Evolutionary conservation across 2,797 vertebrate genomes (phyloP).

Genomic region (Chaunax sp.): DNA sequence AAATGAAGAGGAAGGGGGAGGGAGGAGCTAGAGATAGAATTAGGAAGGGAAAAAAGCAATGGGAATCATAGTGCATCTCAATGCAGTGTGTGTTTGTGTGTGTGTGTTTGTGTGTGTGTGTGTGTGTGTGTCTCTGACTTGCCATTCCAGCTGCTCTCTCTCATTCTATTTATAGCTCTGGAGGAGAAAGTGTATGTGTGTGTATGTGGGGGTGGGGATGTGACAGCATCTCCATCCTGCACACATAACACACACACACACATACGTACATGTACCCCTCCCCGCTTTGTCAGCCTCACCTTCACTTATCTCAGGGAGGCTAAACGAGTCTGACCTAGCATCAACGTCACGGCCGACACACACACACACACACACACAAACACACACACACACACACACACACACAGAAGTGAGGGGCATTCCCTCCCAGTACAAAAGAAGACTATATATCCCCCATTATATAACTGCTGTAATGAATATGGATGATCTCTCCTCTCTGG

Average conservation of each 20-base stretch:
- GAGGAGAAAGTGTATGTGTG: slow-evolving; percentile 51
- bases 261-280: slow-evolving; percentile 42
- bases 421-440: slow-evolving; percentile 65
- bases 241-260: slow-evolving; percentile 40
- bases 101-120: slow-evolving; percentile 42
- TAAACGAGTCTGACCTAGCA: slow-evolving; percentile 77
- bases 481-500: slow-evolving; percentile 39
- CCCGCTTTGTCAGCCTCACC: slow-evolving; percentile 75
- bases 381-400: slow-evolving; percentile 50
- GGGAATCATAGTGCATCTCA: slow-evolving; percentile 66
- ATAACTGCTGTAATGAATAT: slow-evolving; percentile 56
- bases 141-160: slow-evolving; percentile 85
- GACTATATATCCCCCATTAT: slow-evolving; percentile 32
- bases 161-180: slow-evolving; percentile 84
- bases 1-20: slow-evolving; percentile 53
- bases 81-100: slow-evolving; percentile 38
- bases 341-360: slow-evolving; percentile 63
- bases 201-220: slow-evolving; percentile 65
- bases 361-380: slow-evolving; percentile 49
- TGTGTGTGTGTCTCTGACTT: slow-evolving; percentile 71
- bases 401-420: slow-evolving; percentile 62
- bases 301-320: slow-evolving; percentile 79
- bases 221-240: slow-evolving; percentile 73
- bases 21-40: slow-evolving; percentile 63
- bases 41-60: slow-evolving; percentile 36